Base-by-base conservation (phyloP, 2,888 invertebrate species). In the Panopea generosa region DNA sequence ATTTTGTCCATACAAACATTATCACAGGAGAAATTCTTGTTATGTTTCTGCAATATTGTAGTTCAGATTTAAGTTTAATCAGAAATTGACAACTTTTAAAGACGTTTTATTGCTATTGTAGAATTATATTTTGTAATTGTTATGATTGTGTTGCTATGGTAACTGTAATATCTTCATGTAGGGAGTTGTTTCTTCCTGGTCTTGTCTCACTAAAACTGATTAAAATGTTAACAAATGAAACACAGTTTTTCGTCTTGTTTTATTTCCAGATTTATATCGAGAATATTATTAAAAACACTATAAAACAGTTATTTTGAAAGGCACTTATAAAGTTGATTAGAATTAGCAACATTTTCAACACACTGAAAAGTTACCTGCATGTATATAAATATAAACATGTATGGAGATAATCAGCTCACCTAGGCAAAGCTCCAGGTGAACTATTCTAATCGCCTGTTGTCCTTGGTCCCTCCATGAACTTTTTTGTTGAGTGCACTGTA, bases 181-280 rank as follows among this genome's bases (percentile, higher is more conserved):
- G 76, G 80, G 67, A 73, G 73, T 66, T 52, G 61, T 76, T 72
- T 55, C 76, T 76, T 76, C 76, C 67, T 80, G 66, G 60, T 80
- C 60, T 76, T 80, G 80, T 80, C 80, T 80, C 80, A 80, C 80
- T 75, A 74, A 80, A 70, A 66, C 69, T 70, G 49, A 76, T 70
- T 76, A 80, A 80, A 80, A 80, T 76, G 76, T 76, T 80, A 75
- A 80, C 75, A 75, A 77, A 33, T 33, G 66, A 66, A 50, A 16
- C 14, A 16, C 43, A 3, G 27, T 53, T 18, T 70, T 60, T 1
- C 40, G 33, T 49, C 47, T 38, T 27, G 7, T 20, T 63, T 59
- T 24, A 11, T 45, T 20, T 45, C 45, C 45, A 45, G 6, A 18
- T 11, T 33, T 33, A 33, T 33, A 33, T n/a, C n/a, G n/a, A n/a